Conservation (phyloP, 2,797 vertebrate species). For the Lycodopsis pacificus region DNA sequence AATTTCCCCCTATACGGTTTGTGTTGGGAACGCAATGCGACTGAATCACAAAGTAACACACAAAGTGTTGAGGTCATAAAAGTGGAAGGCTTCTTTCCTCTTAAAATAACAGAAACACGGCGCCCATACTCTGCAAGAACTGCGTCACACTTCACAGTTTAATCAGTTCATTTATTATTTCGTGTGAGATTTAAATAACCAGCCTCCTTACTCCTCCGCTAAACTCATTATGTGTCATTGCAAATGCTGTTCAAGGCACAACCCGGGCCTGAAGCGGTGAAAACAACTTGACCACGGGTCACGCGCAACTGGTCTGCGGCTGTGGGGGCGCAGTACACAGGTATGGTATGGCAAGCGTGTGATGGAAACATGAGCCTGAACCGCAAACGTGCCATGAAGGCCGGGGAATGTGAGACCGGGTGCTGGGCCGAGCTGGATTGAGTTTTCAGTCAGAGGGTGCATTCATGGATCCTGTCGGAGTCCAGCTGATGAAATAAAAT, state of each 20-base stretch:
- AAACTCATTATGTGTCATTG: conserved; percentile 13
- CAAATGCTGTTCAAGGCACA: conserved; percentile 27
- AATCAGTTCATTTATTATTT: background rate
- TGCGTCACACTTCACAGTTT: background rate
- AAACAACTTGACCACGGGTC: conserved; percentile 53
- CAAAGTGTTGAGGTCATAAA: background rate
- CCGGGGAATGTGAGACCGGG: conserved; percentile 63
- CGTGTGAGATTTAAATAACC: background rate
- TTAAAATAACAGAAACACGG: background rate
- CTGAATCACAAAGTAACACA: too few relatives aligned
- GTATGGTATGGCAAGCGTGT: conserved; percentile 74
- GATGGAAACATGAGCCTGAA: conserved; percentile 74
- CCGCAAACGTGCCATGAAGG: conserved; percentile 73
- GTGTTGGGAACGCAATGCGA: too few relatives aligned
- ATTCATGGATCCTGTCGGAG: conserved; percentile 52
- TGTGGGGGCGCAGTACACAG: conserved; percentile 59
- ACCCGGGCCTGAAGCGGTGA: conserved; percentile 34
- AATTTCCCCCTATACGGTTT: background rate
- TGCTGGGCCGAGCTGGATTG: conserved; percentile 51
- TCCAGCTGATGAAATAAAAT: conserved; percentile 57
- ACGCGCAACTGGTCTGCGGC: conserved; percentile 42
- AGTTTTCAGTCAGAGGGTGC: conserved; percentile 59
- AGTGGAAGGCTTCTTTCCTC: background rate
- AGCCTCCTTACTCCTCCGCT: background rate
- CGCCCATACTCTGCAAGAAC: background rate